Base-by-base conservation (phyloP, 2,888 invertebrate species). In the Heliconius sara region DNA sequence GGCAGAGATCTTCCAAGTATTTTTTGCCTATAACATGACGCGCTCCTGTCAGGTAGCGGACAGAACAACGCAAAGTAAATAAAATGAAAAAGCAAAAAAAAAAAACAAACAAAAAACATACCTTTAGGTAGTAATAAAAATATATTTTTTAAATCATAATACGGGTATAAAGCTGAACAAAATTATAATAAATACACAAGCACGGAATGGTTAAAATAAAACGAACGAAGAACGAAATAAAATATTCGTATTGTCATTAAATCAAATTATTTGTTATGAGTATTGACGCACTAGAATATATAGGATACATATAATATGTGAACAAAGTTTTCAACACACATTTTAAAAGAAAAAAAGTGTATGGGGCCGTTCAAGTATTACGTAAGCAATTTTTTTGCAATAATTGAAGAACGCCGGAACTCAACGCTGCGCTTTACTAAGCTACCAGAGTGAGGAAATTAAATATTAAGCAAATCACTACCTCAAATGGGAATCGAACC, bases 1-100 rank as follows among this genome's bases (percentile, higher is more conserved):
- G 99, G 99, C 83, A 99, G 93, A 0, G 99, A 99, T 93, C 99
- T 99, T 0, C 99, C 99, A 52, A 99, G 99, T 78, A 99, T 98
- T 79, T 98, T 96, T 88, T 99, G 98, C 87, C 98, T 98, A 91
- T 97, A 97, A 77, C 95, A 95, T 4, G 99, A 98, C 9, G 98
- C 98, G 85, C 97, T 96, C 85, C 97, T 98, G 82, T 65, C n/a
- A 72, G n/a, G 34, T 63, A 76, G 30, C 13, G 47, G 16, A 34
- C n/a, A 76, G 22, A 67, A 79, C 22, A 10, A 7, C 68, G 34
- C 43, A 60, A 76, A 63, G 19, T 43, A 75, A 72, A 76, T 52
- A 34, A 65, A 71, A 79, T 52, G n/a, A 68, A n/a, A 27, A 71
- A 27, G 7, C 60, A 71, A 79, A 76, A 65, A 52, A 65, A 52